Conservation (phyloP, 2,797 vertebrate genomes). For the Melanotaenia maccullochi region DNA sequence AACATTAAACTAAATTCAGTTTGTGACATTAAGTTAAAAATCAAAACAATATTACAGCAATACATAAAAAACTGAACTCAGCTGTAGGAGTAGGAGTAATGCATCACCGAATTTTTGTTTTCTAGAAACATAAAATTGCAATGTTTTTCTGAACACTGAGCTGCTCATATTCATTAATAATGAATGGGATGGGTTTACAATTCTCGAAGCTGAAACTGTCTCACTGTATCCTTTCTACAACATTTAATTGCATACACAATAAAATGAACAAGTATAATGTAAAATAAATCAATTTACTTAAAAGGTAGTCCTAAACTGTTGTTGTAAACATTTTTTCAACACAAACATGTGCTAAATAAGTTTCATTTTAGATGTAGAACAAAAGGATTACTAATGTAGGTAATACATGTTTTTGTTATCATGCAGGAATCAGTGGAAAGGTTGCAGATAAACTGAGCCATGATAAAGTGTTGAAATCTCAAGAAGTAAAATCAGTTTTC, state of each 20-base stretch:
- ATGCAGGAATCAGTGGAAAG: not conserved
- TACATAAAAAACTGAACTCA: too few species aligned
- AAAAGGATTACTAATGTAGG: not conserved
- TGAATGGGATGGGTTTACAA: not conserved
- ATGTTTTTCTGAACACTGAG: not conserved
- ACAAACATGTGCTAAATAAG: not conserved
- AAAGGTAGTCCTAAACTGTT: not conserved
- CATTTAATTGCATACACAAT: not conserved
- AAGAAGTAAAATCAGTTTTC: constrained; percentile 7
- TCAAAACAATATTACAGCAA: too few species aligned
- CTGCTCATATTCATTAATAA: not conserved
- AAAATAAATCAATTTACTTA: not conserved
- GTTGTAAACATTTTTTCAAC: not conserved
- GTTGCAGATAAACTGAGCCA: not conserved
- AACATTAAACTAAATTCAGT: too few species aligned
- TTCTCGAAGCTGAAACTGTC: not conserved
- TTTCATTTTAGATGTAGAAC: not conserved
- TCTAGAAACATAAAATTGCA: not conserved
- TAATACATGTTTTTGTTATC: not conserved
- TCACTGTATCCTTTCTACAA: not conserved
- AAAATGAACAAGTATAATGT: not conserved
- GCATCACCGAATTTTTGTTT: not conserved
- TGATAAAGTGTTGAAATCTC: not conserved
- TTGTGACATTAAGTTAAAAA: too few species aligned
- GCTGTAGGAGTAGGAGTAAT: too few species aligned